Percentiles rank a stretch among this genome's conserved stretches.
These are phyloP conservation scores for Macaria notata DNA, from an alignment of 2,888 invertebrate genomes.

Conservation along the genomic window DNA sequence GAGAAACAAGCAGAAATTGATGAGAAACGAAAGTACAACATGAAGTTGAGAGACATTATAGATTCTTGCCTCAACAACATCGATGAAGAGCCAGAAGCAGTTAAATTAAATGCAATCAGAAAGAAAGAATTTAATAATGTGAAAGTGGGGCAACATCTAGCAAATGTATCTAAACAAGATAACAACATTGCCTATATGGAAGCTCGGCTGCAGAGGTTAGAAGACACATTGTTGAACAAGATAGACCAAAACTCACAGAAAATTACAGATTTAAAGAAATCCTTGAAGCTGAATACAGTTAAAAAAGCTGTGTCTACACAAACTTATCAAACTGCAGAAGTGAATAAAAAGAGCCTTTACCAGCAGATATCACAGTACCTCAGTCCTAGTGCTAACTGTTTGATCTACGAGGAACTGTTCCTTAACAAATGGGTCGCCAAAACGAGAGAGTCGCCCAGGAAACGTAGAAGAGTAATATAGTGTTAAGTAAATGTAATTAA, in stretches of 20 bases:
- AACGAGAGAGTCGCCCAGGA: slow-evolving; percentile 38
- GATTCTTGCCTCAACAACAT: slow-evolving; percentile 59
- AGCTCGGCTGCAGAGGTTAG: slow-evolving; percentile 62
- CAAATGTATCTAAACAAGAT: slow-evolving; percentile 43
- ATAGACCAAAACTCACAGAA: slow-evolving; percentile 65
- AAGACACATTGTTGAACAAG: slow-evolving; percentile 57
- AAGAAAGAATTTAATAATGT: slow-evolving; percentile 19
- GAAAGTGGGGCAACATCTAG: slow-evolving; percentile 23
- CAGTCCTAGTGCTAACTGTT: slow-evolving; percentile 56
- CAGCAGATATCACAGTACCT: slow-evolving; percentile 67
- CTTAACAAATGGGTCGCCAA: slow-evolving; percentile 47
- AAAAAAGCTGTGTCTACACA: slow-evolving; percentile 47
- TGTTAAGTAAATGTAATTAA: slow-evolving; percentile 3
- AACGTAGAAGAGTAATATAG: slow-evolving; percentile 46
- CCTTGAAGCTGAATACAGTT: slow-evolving; percentile 29
- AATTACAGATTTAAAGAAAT: slow-evolving; percentile 56
- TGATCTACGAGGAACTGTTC: slow-evolving; percentile 71
- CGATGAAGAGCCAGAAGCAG: slow-evolving; percentile 38
- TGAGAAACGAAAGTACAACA: slow-evolving; percentile 70
- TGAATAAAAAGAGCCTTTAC: slow-evolving; percentile 59
- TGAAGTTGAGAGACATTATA: slow-evolving; percentile 66
- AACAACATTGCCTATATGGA: slow-evolving; percentile 58
- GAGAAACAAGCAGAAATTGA: slow-evolving; percentile 65
- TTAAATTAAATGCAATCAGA: slow-evolving; percentile 23
- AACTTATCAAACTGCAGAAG: slow-evolving; percentile 46